phyloP scores from a whole-genome alignment of 2,113 vertebrate genomes.

The Perognathus longimembris region DNA sequence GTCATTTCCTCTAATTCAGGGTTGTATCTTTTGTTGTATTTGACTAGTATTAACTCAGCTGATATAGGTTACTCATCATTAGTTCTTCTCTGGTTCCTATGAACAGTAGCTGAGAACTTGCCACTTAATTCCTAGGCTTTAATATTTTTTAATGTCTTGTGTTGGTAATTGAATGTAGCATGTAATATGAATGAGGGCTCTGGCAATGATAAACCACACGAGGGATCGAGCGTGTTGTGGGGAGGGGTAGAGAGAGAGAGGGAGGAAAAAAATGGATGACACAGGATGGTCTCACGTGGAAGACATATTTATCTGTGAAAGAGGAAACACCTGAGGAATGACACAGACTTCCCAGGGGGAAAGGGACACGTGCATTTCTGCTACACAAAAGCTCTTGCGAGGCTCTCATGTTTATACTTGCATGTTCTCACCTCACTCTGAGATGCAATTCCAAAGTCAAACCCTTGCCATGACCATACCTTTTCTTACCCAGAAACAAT shows the following conservation, averaged over 20 bases:
- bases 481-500: neutral
- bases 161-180: neutral
- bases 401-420: neutral
- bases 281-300: neutral
- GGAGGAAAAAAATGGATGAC: neutral
- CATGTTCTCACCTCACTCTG: neutral
- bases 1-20: neutral
- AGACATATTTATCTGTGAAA: neutral
- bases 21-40: neutral
- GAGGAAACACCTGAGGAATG: neutral
- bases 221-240: too few species aligned
- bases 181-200: neutral
- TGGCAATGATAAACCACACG: neutral
- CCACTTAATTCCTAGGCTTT: neutral
- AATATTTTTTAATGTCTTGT: neutral
- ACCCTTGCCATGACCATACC: neutral
- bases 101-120: constrained; percentile 7
- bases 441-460: neutral
- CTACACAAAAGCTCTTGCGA: neutral
- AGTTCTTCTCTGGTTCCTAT: neutral
- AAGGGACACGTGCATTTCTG: too few species aligned
- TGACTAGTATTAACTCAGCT: neutral
- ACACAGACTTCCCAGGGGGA: neutral
- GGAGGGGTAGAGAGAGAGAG: too few species aligned
- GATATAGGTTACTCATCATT: constrained; percentile 29